Conservation (phyloP, 2,888 invertebrate genomes). For the Sceliomorpha sp. region DNA sequence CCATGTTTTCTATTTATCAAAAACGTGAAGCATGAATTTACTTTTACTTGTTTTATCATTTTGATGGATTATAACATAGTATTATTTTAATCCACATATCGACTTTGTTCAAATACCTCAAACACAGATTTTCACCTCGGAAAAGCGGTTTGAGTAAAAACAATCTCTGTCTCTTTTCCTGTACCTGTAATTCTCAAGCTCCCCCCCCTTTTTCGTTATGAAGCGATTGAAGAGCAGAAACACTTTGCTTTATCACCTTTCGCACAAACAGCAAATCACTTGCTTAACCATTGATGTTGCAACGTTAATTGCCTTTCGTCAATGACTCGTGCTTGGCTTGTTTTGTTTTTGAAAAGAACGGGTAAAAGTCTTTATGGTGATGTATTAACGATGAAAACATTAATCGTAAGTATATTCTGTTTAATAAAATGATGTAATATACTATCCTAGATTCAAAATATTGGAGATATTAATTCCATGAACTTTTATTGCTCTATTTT, state of each 20-base stretch:
- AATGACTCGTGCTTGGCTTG: constrained; percentile 9
- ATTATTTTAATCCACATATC: too few relatives aligned
- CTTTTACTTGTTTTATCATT: too few relatives aligned
- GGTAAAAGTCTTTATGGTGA: constrained; percentile 18
- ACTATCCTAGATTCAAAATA: not conserved
- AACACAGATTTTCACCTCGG: too few relatives aligned
- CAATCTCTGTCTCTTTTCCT: too few relatives aligned
- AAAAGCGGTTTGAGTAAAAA: too few relatives aligned
- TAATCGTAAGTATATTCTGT: constrained; percentile 6
- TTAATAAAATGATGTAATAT: constrained; percentile 9
- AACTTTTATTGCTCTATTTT: too few relatives aligned
- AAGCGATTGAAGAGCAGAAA: constrained; percentile 36
- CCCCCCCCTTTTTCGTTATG: constrained; percentile 23
- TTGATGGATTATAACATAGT: too few relatives aligned
- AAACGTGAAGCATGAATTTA: too few relatives aligned
- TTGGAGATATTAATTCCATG: too few relatives aligned
- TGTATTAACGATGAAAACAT: constrained; percentile 11
- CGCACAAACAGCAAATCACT: constrained; percentile 27
- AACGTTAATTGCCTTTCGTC: constrained; percentile 33
- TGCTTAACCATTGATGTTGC: constrained; percentile 15
- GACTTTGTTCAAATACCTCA: too few relatives aligned
- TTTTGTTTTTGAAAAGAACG: constrained; percentile 29
- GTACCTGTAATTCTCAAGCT: constrained; percentile 5
- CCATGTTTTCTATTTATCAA: too few relatives aligned
- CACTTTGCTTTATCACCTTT: constrained; percentile 39